Evolutionary conservation across 2,797 vertebrate species (phyloP).

Genomic region (Microctenopoma stevenorrisi): DNA sequence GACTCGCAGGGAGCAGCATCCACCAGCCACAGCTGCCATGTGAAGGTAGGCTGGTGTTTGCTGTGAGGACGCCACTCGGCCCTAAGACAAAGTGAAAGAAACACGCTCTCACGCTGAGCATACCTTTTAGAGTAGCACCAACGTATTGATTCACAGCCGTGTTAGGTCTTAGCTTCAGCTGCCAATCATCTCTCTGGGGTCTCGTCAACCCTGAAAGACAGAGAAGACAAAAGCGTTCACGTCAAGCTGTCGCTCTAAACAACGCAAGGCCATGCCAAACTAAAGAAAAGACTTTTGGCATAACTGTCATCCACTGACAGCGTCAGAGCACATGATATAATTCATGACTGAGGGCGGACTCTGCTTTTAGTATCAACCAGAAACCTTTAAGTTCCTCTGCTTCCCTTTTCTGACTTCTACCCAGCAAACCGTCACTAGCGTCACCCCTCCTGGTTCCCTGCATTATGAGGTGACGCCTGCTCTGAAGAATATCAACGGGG

Average conservation of each 20-base stretch:
- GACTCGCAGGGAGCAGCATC: conserved; percentile 31
- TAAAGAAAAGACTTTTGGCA: conserved; percentile 10
- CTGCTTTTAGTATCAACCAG: conserved; percentile 10
- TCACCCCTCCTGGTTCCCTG: conserved; percentile 10
- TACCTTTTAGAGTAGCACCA: conserved; percentile 77
- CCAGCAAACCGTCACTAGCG: conserved; percentile 2
- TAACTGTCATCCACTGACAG: conserved; percentile 6
- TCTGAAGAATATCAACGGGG: conserved; percentile 37
- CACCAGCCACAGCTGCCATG: conserved; percentile 46
- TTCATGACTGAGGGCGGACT: conserved; percentile 14
- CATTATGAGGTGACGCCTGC: conserved; percentile 26
- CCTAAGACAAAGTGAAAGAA: conserved; percentile 22
- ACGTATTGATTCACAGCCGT: conserved; percentile 71
- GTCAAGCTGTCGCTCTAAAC: conserved; percentile 52
- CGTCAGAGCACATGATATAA: conserved; percentile 3
- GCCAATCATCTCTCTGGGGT: conserved; percentile 72
- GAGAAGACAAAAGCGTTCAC: conserved; percentile 35
- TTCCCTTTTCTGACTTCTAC: conserved; percentile 13
- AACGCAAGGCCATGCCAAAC: conserved; percentile 7
- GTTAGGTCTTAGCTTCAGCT: conserved; percentile 67
- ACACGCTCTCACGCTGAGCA: conserved; percentile 26
- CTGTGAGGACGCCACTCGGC: conserved; percentile 26
- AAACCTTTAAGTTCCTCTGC: not conserved
- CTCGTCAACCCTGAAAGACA: conserved; percentile 69
- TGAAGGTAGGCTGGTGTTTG: conserved; percentile 49